Evolutionary conservation across 2,888 invertebrate genomes (phyloP), one percentile per base, ranked within the genome.

Genomic region (Drosophila suboccidentalis): DNA sequence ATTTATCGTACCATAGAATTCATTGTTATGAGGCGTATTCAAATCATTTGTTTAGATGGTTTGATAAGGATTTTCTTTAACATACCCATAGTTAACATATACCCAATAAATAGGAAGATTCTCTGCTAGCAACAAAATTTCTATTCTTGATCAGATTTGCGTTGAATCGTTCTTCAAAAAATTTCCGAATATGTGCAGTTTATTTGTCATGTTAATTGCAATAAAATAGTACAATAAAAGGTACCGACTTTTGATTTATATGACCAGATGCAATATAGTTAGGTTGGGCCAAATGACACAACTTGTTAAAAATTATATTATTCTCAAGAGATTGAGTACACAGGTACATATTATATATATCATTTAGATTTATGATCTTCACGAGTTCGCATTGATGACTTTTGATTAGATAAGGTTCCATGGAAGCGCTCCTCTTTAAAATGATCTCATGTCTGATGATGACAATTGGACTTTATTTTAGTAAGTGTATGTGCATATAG

Each of bases 331-430:
- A 5, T n/a, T 50, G 15, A 13, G 17, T 32, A n/a, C 34, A 26
- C 32, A 43, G 43, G 36, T 53, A 34, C 19, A 19, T 3, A 19
- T 3, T 38, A 41, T 51, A 47, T 15, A 26, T 5, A 26, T 26
- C 5, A 26, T 5, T 26, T 44, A 29, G 26, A 64, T 69, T 75
- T 75, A 75, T 58, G 54, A 70, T 70, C 57, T 38, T 15, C 41
- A 67, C 61, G 58, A 70, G 57, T 39, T 57, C 26, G 8, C 43
- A 59, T 44, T 57, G 49, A 77, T 69, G 57, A n/a, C 59, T 53
- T 53, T 13, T 57, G 78, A 78, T 75, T 50, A 75, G 75, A 75
- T 75, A 78, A 39, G 36, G 29, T 61, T 73, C 36, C 13, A 3
- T 13, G 38, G 63, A 73, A 73, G 19, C 75, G 41, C 74, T 54